A percentile compares a stretch with the other conserved stretches of the same genome.
phyloP scores from a whole-genome alignment of 2,797 vertebrate genomes.

The Lepidocolaptes lacrymiger region DNA sequence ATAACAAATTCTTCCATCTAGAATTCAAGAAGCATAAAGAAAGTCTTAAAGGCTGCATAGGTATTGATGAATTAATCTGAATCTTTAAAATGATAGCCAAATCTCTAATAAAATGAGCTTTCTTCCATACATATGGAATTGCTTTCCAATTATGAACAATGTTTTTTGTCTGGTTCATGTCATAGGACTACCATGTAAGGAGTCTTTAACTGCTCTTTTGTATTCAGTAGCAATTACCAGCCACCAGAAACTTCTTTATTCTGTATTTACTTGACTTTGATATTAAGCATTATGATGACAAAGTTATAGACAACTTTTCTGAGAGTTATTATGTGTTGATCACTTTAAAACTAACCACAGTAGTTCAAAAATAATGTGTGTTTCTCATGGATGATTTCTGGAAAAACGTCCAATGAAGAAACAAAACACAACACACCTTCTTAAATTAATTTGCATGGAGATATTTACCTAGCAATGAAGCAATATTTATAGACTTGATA shows the following conservation, averaged over 20 bases:
- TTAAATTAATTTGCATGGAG: neutral
- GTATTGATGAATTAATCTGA: neutral
- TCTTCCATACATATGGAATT: neutral
- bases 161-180: neutral
- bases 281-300: neutral
- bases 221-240: neutral
- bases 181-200: neutral
- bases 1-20: neutral
- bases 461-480: neutral
- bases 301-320: neutral
- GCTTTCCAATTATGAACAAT: neutral
- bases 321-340: neutral
- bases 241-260: neutral
- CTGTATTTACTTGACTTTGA: neutral
- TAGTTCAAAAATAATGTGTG: neutral
- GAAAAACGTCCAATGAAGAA: neutral
- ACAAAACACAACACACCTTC: accelerated
- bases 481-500: neutral
- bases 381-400: neutral
- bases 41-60: neutral
- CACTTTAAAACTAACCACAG: neutral
- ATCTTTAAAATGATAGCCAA: neutral
- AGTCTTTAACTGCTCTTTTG: neutral
- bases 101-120: neutral
- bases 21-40: neutral